Base-by-base conservation (phyloP, 2,888 invertebrate genomes). In the Drosophila algonquin region DNA sequence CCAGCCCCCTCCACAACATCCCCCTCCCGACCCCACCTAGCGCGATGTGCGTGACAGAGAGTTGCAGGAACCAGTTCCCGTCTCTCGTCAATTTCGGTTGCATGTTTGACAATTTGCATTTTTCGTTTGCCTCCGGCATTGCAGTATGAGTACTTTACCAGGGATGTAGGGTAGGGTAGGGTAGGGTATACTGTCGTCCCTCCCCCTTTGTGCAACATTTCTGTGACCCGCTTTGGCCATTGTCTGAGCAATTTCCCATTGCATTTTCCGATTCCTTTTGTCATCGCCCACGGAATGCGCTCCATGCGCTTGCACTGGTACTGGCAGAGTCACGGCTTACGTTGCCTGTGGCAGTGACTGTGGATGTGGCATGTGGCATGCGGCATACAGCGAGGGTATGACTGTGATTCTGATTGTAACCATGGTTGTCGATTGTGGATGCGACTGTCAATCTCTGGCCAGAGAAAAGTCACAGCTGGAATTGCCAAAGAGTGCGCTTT, bases 21-120 rank as follows among this genome's bases (percentile, higher is more conserved):
- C 9, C 46, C 32, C 30, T 21, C 47, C 47, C 21, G 24, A 21
- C 24, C 24, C 24, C 4, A 24, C 4, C 57, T 21, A 30, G 58
- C 30, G 14, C 14, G 7, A 40, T 57, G 68, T 46, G 53, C 50
- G 54, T 58, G 64, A 48, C 46, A 48, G 27, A 45, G 30, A 52
- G 44, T 40, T 46, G 40, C 71, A 50, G 40, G 48, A 59, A 53
- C 47, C 21, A 54, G 21, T 21, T 52, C 47, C 35, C 35, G 50
- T 44, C 44, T 47, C 71, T 63, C 63, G 63, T 69, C 68, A 76
- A 67, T 69, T 87, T 73, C 67, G 70, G 70, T 71, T 80, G 80
- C 80, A 76, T 78, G 80, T 73, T 82, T 78, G 67, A 77, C 83
- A 83, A 86, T 80, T 83, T 78, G 69, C 86, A 80, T 88, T 78